These are phyloP conservation scores for Drosophila repleta DNA, from an alignment of 1,140 invertebrate species.

Conservation along the genomic window DNA sequence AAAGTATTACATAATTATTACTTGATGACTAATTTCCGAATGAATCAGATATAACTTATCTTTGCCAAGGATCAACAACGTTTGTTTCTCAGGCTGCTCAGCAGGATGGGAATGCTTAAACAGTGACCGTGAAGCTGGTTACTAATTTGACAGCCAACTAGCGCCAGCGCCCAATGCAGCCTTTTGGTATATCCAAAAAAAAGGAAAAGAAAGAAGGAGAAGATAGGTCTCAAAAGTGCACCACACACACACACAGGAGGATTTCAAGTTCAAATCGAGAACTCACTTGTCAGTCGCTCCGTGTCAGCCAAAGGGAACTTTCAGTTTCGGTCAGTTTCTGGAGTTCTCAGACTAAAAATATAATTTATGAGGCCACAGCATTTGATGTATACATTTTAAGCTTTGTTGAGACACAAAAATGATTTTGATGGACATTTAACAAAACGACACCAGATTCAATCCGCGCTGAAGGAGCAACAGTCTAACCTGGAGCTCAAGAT, in stretches of 20 bases:
- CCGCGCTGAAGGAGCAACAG: constrained; percentile 7
- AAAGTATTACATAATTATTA: too few species aligned
- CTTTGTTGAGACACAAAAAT: constrained; percentile 77
- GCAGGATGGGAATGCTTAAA: constrained; percentile 39
- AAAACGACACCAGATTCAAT: constrained; percentile 72
- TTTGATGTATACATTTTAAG: constrained; percentile 80
- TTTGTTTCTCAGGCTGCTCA: constrained; percentile 12
- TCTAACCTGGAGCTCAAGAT: constrained; percentile 32
- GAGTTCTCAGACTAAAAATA: constrained; percentile 41
- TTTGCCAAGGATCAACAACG: background rate
- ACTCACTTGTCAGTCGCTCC: constrained; percentile 63
- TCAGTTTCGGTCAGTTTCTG: constrained; percentile 38
- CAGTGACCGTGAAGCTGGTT: constrained; percentile 62
- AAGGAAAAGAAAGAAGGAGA: background rate
- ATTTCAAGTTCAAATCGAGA: constrained; percentile 25
- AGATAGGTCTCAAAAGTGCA: constrained; percentile 3
- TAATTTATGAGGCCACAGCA: constrained; percentile 72
- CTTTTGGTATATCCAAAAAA: background rate
- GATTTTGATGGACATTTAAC: constrained; percentile 82
- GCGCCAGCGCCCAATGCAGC: constrained; percentile 51
- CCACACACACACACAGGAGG: constrained; percentile 20
- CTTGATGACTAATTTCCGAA: too few species aligned
- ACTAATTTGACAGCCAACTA: constrained; percentile 78
- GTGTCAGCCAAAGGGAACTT: constrained; percentile 47
- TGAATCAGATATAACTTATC: too few species aligned